Base-by-base conservation (phyloP, 2,797 vertebrate species). In the Hapalemur alaotrensis region DNA sequence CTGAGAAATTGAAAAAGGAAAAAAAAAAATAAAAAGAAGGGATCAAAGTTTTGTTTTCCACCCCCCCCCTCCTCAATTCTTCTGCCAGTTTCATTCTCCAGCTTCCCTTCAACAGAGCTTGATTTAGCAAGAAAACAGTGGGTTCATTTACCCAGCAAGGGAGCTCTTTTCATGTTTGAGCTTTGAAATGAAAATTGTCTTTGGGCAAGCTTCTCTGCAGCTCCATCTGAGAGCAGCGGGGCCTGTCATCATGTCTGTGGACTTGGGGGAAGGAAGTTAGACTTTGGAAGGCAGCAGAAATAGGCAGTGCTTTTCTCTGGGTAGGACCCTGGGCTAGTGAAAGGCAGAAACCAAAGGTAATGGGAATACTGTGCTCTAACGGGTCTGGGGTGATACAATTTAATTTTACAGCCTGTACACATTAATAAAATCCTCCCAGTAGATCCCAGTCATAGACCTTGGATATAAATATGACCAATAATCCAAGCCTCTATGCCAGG, bases 181-280 rank as follows among this genome's bases (percentile, higher is more conserved):
- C 98, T 98, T 98, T 98, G 98, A 98, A 98, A 98, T 98, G 98
- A 98, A 98, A 98, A 98, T 98, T 70, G 7, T 98, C 97, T 98
- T 97, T 97, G 97, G 97, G 95, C 96, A 96, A 96, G 95, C 98
- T 98, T 98, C 97, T 97, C 95, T 52, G 20, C 59, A 97, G 97
- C 93, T 96, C 97, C 93, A 63, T 98, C 96, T 94, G 97, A 98
- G 97, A 98, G 97, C 96, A 97, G 96, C 96, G 96, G 81, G 92
- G 94, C 97, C 97, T 98, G 97, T 98, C 96, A 97, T 93, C 96
- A 43, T 93, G 95, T 76, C 59, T 69, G 2, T 14, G 9, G 54
- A 35, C 25, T 43, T 50, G 57, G 25, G 32, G 38, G 50, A 65
- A 86, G 59, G 83, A 75, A 76, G 82, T 3, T 20, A 63, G 61